phyloP scores from a whole-genome alignment of 2,888 invertebrate genomes.

The Bellardia pandia region DNA sequence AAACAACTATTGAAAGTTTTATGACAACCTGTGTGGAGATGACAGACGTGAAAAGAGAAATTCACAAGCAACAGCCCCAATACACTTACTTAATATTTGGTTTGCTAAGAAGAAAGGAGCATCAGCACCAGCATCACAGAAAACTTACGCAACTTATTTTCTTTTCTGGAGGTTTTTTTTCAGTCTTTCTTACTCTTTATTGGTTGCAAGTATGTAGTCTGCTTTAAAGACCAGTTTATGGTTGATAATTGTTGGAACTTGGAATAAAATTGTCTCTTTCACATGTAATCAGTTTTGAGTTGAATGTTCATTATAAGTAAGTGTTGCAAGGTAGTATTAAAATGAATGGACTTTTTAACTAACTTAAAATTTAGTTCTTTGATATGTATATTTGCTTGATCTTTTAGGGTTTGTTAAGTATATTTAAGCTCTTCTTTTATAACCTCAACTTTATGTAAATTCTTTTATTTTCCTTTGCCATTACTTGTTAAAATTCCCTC shows the following conservation, averaged over 20 bases:
- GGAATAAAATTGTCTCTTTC: constrained; percentile 29
- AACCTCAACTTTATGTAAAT: too few species aligned
- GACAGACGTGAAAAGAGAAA: not conserved
- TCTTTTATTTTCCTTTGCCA: too few species aligned
- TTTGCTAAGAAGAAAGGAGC: not conserved
- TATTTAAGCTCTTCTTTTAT: too few species aligned
- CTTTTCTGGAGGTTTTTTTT: constrained; percentile 3
- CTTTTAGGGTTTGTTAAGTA: too few species aligned
- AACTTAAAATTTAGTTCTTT: too few species aligned
- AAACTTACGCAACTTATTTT: constrained; percentile 62
- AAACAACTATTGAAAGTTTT: constrained; percentile 69
- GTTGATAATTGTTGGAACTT: not conserved
- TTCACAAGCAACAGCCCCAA: constrained; percentile 15
- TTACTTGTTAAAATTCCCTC: too few species aligned
- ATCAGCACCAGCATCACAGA: not conserved
- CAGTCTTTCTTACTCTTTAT: not conserved
- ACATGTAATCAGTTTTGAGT: constrained; percentile 29
- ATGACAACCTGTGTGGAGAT: constrained; percentile 5
- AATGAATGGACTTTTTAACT: too few species aligned
- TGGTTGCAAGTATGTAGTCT: not conserved
- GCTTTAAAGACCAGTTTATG: constrained; percentile 54
- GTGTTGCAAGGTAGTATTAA: too few species aligned
- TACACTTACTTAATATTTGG: constrained; percentile 11
- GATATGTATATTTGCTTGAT: too few species aligned
- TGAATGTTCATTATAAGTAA: constrained; percentile 2